Percentiles rank a stretch among this genome's conserved stretches.
Conservation (phyloP, 2,888 invertebrate species). For the Entomobrya proxima region DNA sequence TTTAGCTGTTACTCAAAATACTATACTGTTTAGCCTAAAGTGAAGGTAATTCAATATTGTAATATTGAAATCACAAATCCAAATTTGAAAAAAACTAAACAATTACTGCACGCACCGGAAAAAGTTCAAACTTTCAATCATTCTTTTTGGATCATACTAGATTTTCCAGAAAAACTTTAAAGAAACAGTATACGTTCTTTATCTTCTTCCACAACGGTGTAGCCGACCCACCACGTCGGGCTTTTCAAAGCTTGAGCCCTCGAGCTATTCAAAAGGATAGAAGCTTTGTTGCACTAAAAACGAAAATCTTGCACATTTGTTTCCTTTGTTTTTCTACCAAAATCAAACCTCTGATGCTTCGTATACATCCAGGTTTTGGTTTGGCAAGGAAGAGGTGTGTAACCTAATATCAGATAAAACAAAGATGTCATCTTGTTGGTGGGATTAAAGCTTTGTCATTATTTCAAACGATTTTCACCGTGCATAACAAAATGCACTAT, state of each 20-base stretch:
- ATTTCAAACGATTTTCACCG: too few relatives aligned
- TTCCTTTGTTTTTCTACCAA: too few relatives aligned
- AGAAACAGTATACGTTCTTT: not conserved
- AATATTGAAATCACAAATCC: not conserved
- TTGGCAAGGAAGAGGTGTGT: too few relatives aligned
- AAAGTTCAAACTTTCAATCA: slow-evolving; percentile 20
- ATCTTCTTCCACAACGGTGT: not conserved
- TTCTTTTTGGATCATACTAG: slow-evolving; percentile 1
- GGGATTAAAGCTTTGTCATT: too few relatives aligned
- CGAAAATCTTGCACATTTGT: not conserved
- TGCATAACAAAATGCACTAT: too few relatives aligned
- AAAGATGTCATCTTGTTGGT: too few relatives aligned
- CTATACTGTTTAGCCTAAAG: slow-evolving; percentile 12
- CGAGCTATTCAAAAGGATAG: not conserved
- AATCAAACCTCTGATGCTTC: too few relatives aligned
- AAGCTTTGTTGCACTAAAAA: not conserved
- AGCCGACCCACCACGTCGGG: not conserved
- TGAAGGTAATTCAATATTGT: not conserved
- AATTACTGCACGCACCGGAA: slow-evolving; percentile 20
- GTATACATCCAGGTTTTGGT: too few relatives aligned
- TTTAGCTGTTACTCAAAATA: slow-evolving; percentile 27
- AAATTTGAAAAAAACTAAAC: not conserved
- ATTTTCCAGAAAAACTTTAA: not conserved
- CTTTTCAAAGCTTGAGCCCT: not conserved
- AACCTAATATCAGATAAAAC: too few relatives aligned